Percentiles rank a stretch among this genome's conserved stretches.
These are phyloP conservation scores for Tauraco hartlaubi DNA, from an alignment of 2,797 vertebrate genomes.

Conservation along the genomic window DNA sequence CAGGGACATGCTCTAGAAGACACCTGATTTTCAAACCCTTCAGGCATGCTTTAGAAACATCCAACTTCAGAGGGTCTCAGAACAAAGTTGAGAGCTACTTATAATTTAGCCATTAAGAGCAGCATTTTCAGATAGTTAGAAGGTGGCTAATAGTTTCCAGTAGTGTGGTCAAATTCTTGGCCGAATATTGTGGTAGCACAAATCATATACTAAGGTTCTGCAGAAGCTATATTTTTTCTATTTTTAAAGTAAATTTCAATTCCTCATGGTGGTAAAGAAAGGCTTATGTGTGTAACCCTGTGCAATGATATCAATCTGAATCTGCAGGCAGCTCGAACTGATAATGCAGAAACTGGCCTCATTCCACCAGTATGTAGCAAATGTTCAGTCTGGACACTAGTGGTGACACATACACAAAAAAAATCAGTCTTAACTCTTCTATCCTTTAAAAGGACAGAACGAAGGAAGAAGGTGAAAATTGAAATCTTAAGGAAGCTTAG, in stretches of 20 bases:
- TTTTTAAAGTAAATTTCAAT: slow-evolving; percentile 18
- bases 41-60: slow-evolving; percentile 49
- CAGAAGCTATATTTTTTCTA: background rate
- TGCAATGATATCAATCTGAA: slow-evolving; percentile 3
- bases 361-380: background rate
- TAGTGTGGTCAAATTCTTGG: slow-evolving; percentile 43
- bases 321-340: slow-evolving; percentile 1
- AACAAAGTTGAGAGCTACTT: slow-evolving; percentile 71
- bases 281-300: background rate
- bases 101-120: slow-evolving; percentile 1
- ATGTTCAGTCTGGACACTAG: background rate
- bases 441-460: background rate
- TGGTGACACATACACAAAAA: background rate
- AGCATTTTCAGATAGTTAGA: slow-evolving; percentile 47
- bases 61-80: slow-evolving; percentile 41
- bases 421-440: background rate
- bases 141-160: slow-evolving; percentile 73
- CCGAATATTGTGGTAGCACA: background rate
- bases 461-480: background rate
- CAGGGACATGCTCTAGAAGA: background rate
- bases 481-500: background rate
- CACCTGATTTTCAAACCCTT: slow-evolving; percentile 27
- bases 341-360: background rate
- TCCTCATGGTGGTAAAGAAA: background rate
- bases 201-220: background rate